Evolutionary conservation across 2,888 invertebrate genomes (phyloP), one percentile per base, ranked within the genome.

Genomic region (Drymonia ruficornis): DNA sequence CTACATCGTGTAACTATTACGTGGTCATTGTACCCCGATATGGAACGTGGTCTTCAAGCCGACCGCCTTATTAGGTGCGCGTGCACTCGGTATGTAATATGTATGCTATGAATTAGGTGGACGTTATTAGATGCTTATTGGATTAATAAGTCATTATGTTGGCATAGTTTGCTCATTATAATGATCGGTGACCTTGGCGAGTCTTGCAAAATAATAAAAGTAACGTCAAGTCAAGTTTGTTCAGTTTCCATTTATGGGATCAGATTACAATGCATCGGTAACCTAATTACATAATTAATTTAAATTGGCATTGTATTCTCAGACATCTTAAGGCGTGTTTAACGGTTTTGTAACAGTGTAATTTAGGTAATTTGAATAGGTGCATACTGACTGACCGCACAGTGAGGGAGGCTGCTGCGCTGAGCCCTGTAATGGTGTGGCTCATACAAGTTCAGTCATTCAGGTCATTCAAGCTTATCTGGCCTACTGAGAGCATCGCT

Each of bases 1-100:
- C 36, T 49, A 29, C 48, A 54, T n/a, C 43, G 16, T 45, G 54
- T 36, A 42, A 38, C 13, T 52, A 48, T 49, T 58, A 52, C 44
- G 52, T 70, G 70, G 70, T 70, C 71, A 64, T 59, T 70, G 71
- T 70, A 64, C 68, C 66, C 66, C 52, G 56, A 62, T 59, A 70
- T 53, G 66, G 71, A 53, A 56, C 40, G 51, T 48, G 52, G 57
- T 62, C 52, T 56, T 58, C 56, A 53, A 58, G 44, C 53, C 52
- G 43, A 38, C 47, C 49, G 55, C 62, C 57, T 45, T 66, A 64
- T 59, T 50, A 13, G 53, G 57, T 54, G 46, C 18, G 23, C 31
- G 43, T 56, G 52, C 60, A 61, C 63, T 58, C 59, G 49, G 59
- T 59, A 56, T 52, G 44, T 50, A 45, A 57, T 59, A 56, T 52